Base-by-base conservation (phyloP, 2,888 invertebrate genomes). In the Apamea anceps region DNA sequence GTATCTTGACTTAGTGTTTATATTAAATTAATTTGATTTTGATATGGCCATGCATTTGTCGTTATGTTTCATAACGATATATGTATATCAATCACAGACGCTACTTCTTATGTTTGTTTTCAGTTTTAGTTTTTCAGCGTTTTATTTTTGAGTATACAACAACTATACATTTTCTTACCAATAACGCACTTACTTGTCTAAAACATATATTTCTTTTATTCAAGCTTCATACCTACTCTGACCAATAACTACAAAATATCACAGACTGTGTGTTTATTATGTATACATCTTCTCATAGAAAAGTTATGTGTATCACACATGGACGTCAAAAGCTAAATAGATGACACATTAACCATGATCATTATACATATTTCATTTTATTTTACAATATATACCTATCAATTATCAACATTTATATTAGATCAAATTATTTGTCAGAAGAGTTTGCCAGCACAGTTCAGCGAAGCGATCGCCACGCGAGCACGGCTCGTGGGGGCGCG, bases 211-310 rank as follows among this genome's bases (percentile, higher is more conserved):
- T 95, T 94, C 94, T 92, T 95, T 95, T 95, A 95, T 94, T 94
- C 96, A 97, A 96, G 96, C 96, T 95, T 95, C 95, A 95, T 94
- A 95, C 93, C 96, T 95, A 96, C 93, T 96, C 93, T 95, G 96
- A 94, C 95, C 96, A 96, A 96, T 96, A 96, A 96, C 96, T 96
- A 97, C 96, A 96, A 97, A 96, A 97, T 97, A 97, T 97, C 97
- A 97, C 97, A 97, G 97, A 96, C 96, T 94, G 96, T 95, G 95
- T 96, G 95, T 96, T 96, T 96, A 96, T 96, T 96, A 96, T 97
- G 97, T 96, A 96, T 96, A 96, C 96, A 96, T 97, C 94, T 96
- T 96, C 96, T 97, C 96, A 95, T 96, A 97, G 96, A 96, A 96
- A 96, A 96, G 94, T 96, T 95, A 95, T 95, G 96, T 96, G 96